A percentile compares a stretch with the other conserved stretches of the same genome.
Conservation (phyloP, 2,888 invertebrate genomes). For the Prosopocoilus inquinatus region DNA sequence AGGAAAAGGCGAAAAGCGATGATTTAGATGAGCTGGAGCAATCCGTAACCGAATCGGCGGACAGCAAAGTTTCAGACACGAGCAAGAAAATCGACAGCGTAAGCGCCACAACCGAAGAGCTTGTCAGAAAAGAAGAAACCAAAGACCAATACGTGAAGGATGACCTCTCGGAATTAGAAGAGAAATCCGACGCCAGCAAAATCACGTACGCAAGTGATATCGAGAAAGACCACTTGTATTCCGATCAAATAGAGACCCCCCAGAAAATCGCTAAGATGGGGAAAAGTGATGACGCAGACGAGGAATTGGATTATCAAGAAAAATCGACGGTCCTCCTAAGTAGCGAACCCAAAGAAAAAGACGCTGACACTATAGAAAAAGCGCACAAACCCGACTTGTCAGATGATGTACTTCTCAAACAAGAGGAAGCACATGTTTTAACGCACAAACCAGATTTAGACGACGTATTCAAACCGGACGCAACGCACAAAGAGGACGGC, state of each 20-base stretch:
- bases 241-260: not conserved
- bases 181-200: conserved; percentile 19
- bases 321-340: not conserved
- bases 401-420: conserved; percentile 15
- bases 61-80: conserved; percentile 18
- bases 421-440: conserved; percentile 19
- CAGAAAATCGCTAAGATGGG: too few species aligned
- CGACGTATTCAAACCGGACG: not conserved
- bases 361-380: conserved; percentile 11
- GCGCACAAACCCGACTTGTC: conserved; percentile 17
- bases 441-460: conserved; percentile 31
- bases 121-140: not conserved
- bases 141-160: not conserved
- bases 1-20: conserved; percentile 1
- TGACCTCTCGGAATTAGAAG: conserved; percentile 15
- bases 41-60: conserved; percentile 9
- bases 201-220: conserved; percentile 21
- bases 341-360: conserved; percentile 1
- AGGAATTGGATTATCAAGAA: not conserved
- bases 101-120: not conserved
- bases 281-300: too few species aligned
- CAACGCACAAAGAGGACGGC: conserved; percentile 24
- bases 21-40: conserved; percentile 21
- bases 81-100: conserved; percentile 9
- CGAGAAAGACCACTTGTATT: conserved; percentile 9